These are phyloP conservation scores for Elysia crispata DNA, from an alignment of 2,888 invertebrate species.

Conservation along the genomic window DNA sequence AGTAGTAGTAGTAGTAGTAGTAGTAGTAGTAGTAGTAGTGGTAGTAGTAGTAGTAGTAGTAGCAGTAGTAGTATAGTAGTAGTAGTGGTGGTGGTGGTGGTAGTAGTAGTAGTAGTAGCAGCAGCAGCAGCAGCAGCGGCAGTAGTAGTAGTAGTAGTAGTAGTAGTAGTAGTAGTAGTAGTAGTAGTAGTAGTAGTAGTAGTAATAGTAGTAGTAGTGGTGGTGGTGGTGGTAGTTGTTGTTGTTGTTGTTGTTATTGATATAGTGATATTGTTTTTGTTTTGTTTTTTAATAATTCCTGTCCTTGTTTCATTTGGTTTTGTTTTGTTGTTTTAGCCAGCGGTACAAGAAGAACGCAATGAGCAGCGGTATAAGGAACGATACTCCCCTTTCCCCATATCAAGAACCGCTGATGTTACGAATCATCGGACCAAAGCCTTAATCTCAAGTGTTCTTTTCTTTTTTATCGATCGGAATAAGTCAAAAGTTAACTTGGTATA, in stretches of 20 bases:
- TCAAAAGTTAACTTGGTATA: no score
- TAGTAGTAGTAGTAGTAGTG: not conserved
- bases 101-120: conserved; percentile 4
- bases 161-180: not conserved
- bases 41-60: conserved; percentile 4
- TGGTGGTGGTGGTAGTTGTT: not conserved
- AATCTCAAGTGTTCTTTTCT: no score
- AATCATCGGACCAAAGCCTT: no score
- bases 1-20: conserved; percentile 9
- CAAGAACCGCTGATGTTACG: no score
- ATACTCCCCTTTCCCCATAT: no score
- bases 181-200: conserved; percentile 9
- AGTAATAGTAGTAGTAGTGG: conserved; percentile 1
- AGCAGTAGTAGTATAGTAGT: no score
- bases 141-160: not conserved
- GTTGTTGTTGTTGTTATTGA: not conserved
- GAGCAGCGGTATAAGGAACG: no score
- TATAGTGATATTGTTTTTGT: not conserved
- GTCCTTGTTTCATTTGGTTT: no score
- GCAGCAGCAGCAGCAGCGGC: conserved; percentile 1
- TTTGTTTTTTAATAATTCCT: no score
- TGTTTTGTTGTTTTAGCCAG: no score
- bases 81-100: not conserved
- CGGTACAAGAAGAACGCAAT: no score
- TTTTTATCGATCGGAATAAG: no score